Evolutionary conservation across 2,113 vertebrate genomes (phyloP), one percentile per base, ranked within the genome.

Genomic region (Plecturocebus donacophilus): DNA sequence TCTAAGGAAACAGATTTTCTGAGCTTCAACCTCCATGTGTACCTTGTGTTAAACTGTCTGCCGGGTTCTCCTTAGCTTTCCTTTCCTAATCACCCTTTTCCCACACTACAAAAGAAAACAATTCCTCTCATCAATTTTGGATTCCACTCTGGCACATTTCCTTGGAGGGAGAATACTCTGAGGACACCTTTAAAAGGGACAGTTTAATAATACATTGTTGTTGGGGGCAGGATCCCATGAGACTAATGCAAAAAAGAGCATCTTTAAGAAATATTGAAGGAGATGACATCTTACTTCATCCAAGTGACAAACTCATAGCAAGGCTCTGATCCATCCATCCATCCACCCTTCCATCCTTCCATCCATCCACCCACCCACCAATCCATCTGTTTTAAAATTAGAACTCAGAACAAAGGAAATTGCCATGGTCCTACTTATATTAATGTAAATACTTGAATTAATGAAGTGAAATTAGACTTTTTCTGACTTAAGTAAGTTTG

Each of bases 401-500:
- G 64, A 86, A 83, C 56, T 19, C n/a, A 95, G 32, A 85, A 90
- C 35, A 70, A 66, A 96, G 70, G 54, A 73, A 86, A 86, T 58
- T 61, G 64, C 87, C 35, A 21, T 27, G 23, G 17, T 7, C 16
- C 35, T n/a, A 16, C 35, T n/a, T 91, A 10, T 49, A 70, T 54
- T 80, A 52, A 79, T 8, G 52, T 20, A 21, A 35, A 25, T 92
- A 30, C 88, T 90, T 73, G 61, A 84, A 47, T 77, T 81, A 86
- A 68, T 8, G 71, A 91, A 52, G 49, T 84, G 83, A 94, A 90
- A 92, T 49, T 54, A 47, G 82, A 58, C 32, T 49, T 96, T 75
- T 97, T 32, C 47, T 94, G 30, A 90, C 8, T 77, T 73, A 52
- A n/a, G 23, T 45, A 92, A 89, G 32, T 92, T 92, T 87, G 87